These are phyloP conservation scores for Dorcus hopei DNA, from an alignment of 2,888 invertebrate genomes.

Conservation along the genomic window DNA sequence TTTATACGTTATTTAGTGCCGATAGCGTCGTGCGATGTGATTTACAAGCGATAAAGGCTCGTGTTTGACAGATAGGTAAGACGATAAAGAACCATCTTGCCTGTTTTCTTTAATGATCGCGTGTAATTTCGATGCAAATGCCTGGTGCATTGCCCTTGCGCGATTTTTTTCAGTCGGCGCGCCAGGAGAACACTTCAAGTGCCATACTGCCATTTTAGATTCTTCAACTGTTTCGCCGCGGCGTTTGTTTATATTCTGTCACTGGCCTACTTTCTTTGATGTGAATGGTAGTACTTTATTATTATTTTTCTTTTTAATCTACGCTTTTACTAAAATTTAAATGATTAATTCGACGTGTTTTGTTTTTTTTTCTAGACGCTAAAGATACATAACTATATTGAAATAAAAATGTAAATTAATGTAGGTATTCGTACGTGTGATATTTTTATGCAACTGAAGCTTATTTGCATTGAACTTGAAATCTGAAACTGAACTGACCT, in stretches of 20 bases:
- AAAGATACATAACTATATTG: no score
- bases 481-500: not conserved
- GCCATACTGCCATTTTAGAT: not conserved
- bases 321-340: not conserved
- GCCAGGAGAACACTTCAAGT: not conserved
- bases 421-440: no score
- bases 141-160: conserved; percentile 11
- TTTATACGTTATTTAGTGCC: conserved; percentile 13
- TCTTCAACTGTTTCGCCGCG: not conserved
- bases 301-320: not conserved
- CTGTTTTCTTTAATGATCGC: conserved; percentile 9
- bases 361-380: no score
- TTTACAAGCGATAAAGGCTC: conserved; percentile 10
- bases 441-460: no score
- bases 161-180: not conserved
- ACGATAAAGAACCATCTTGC: conserved; percentile 21
- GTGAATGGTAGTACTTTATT: not conserved
- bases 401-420: no score
- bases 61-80: conserved; percentile 18
- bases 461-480: not conserved
- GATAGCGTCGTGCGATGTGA: conserved; percentile 12
- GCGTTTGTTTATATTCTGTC: not conserved
- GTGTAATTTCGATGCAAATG: conserved; percentile 13
- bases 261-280: not conserved
- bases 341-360: no score